Evolutionary conservation across 1,140 invertebrate genomes (phyloP).

Genomic region (Heterodera carotae): DNA sequence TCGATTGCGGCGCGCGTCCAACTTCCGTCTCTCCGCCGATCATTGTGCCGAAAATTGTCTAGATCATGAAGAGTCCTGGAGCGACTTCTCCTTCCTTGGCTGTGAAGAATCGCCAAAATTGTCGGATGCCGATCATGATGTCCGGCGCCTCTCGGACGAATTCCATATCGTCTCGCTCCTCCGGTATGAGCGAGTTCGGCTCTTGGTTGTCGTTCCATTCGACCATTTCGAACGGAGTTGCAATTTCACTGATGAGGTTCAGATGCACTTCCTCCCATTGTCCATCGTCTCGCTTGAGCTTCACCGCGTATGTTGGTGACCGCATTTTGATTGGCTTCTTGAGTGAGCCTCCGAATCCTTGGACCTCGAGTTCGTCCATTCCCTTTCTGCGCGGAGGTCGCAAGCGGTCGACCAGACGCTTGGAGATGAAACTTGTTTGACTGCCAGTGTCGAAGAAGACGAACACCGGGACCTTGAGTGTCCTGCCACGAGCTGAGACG

Average conservation of each 20-base stretch:
- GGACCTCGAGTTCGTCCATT: conserved; percentile 5
- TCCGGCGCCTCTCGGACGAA: conserved; percentile 16
- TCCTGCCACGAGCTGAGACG: neutral
- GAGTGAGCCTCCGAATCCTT: conserved; percentile 1
- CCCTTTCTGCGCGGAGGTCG: neutral
- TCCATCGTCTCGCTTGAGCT: neutral
- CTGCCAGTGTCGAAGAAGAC: conserved; percentile 26
- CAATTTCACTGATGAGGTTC: neutral
- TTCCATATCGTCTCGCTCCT: neutral
- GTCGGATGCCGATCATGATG: conserved; percentile 29
- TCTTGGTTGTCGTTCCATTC: neutral
- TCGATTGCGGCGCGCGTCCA: neutral
- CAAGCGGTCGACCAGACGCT: neutral
- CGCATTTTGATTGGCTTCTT: neutral
- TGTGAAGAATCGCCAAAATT: conserved; percentile 31
- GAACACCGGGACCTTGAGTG: neutral
- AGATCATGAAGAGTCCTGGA: neutral
- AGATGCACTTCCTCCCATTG: conserved; percentile 8
- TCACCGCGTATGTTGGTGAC: neutral
- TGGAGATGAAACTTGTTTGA: conserved; percentile 7
- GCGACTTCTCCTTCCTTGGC: conserved; percentile 1
- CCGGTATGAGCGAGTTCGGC: neutral
- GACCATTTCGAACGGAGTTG: neutral
- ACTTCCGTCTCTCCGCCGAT: conserved; percentile 17
- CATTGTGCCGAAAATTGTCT: conserved; percentile 23